Evolutionary conservation across 1,140 invertebrate genomes (phyloP), one percentile per base, ranked within the genome.

Genomic region (Cotesia glomerata): DNA sequence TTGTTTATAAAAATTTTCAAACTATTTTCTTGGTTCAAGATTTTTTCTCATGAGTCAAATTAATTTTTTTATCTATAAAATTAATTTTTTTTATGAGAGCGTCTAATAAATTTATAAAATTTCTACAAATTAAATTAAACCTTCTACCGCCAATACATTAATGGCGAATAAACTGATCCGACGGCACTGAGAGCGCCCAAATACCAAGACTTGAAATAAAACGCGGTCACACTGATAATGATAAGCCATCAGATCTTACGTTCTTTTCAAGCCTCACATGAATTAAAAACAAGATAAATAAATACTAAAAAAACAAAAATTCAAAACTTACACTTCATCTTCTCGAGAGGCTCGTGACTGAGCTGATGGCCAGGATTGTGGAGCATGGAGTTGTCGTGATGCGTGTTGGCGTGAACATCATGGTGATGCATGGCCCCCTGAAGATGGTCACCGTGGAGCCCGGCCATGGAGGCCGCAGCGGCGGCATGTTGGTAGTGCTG

Each of bases 261-360:
- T 26, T 26, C 26, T 26, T 26, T 26, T 26, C 26, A 26, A 26
- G 26, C 26, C 26, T 26, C 32, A 13, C 18, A 18, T 18, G 18
- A 59, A 59, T 16, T 59, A 9, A 13, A 62, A 34, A 13, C 59
- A 8, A 62, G n/a, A 51, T 58, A 58, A 11, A 62, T 5, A 61
- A 26, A 62, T 36, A 14, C 11, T 18, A 13, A 16, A 7, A 56
- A 56, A 56, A 56, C 14, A 14, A 3, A 56, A 56, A 36, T n/a
- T 3, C 1, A 26, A n/a, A 63, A 67, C 71, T 91, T 90, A 91
- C 93, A 89, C 92, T 94, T 94, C 75, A 95, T 88, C 86, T 94
- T 95, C 87, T 95, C 93, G 61, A 95, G 82, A 8, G 93, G 93
- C 82, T 94, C 93, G 80, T 93, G 93, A 77, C 92, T 90, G 34